Conservation (phyloP, 2,113 vertebrate genomes). For the Tor tambroides region DNA sequence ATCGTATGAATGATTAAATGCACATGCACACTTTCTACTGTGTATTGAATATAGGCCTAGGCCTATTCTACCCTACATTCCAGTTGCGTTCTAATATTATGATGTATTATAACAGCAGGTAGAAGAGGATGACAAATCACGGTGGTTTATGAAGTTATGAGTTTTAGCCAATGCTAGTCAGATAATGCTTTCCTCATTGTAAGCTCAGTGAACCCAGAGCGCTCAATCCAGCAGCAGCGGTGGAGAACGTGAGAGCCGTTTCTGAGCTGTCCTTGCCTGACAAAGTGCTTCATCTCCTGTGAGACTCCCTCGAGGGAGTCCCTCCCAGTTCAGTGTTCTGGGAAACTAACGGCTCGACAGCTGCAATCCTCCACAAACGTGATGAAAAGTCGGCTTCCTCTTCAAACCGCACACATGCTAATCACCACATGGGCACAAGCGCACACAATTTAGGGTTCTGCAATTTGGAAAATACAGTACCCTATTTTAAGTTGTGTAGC, state of each 20-base stretch:
- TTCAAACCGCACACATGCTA: constrained; percentile 58
- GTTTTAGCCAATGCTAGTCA: constrained; percentile 4
- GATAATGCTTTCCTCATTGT: constrained; percentile 23
- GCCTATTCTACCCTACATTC: neutral
- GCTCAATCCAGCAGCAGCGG: constrained; percentile 38
- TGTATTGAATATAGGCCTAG: no score
- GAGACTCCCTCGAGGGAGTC: constrained; percentile 64
- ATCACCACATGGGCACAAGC: constrained; percentile 51
- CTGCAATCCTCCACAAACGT: constrained; percentile 69
- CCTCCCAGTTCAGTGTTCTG: constrained; percentile 65
- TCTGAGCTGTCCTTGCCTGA: constrained; percentile 64
- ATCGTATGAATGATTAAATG: neutral
- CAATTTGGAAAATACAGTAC: neutral
- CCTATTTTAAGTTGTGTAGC: neutral
- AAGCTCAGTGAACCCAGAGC: constrained; percentile 32
- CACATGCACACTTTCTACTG: neutral
- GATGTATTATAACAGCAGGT: neutral
- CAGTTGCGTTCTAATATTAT: neutral
- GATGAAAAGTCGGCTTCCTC: constrained; percentile 72
- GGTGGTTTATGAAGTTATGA: constrained; percentile 16
- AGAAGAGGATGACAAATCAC: constrained; percentile 23
- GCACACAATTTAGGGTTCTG: neutral
- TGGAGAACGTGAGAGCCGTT: constrained; percentile 65
- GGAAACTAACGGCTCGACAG: constrained; percentile 74
- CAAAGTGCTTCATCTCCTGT: constrained; percentile 59